Percentiles rank a stretch among this genome's conserved stretches.
These are phyloP conservation scores for Coleophora deauratella DNA, from an alignment of 2,888 invertebrate genomes.

Conservation along the genomic window DNA sequence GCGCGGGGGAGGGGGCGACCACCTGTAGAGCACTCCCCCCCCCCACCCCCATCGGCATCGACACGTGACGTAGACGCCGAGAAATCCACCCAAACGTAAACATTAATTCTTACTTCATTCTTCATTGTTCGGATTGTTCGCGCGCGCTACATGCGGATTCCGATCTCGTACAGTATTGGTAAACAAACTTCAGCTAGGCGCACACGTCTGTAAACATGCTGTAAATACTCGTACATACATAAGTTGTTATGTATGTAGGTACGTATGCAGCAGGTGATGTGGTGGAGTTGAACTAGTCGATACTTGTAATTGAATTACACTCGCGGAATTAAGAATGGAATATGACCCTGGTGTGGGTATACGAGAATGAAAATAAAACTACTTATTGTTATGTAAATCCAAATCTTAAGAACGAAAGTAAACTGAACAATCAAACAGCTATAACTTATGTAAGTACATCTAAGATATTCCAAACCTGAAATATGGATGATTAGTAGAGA, in stretches of 20 bases:
- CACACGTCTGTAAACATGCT: conserved; percentile 1
- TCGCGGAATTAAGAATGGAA: conserved; percentile 39
- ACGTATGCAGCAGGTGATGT: background rate
- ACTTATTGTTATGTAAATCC: no score
- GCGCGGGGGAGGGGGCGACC: conserved; percentile 47
- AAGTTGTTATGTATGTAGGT: background rate
- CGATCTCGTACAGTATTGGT: conserved; percentile 59
- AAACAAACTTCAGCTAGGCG: conserved; percentile 53
- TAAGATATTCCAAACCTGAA: no score
- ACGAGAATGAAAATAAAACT: no score
- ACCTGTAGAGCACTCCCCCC: conserved; percentile 52
- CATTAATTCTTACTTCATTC: conserved; percentile 73
- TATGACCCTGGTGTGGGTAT: no score
- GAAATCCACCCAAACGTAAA: conserved; percentile 73
- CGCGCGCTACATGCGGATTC: conserved; percentile 60
- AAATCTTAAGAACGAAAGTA: no score
- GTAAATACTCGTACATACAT: background rate
- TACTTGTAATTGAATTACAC: conserved; percentile 55
- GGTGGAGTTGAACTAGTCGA: conserved; percentile 25
- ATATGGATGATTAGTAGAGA: no score
- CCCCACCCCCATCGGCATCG: conserved; percentile 39
- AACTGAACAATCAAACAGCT: no score
- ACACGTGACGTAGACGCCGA: conserved; percentile 70
- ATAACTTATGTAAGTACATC: no score
- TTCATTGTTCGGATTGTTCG: conserved; percentile 67